Evolutionary conservation across 2,888 invertebrate genomes (phyloP).

Genomic region (Pemphredon lugubris): DNA sequence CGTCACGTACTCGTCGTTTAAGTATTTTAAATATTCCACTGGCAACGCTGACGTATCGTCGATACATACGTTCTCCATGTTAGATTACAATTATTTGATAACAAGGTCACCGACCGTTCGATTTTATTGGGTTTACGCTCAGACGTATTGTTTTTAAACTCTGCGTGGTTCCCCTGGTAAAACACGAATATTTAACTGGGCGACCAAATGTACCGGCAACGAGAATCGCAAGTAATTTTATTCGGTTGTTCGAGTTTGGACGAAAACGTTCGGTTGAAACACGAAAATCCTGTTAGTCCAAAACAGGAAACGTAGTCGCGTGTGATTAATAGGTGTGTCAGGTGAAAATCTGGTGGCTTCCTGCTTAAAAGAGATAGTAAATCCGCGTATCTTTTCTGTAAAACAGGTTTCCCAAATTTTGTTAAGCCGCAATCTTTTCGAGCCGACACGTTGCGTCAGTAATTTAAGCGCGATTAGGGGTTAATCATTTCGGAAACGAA

Average conservation of each 20-base stretch:
- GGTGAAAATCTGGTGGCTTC: slow-evolving; percentile 1
- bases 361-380: background rate
- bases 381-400: background rate
- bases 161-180: too few species aligned
- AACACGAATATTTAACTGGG: too few species aligned
- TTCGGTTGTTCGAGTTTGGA: slow-evolving; percentile 27
- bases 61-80: too few species aligned
- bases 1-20: background rate
- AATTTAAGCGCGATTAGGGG: too few species aligned
- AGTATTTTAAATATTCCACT: background rate
- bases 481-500: slow-evolving; percentile 27
- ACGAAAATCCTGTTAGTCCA: background rate
- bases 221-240: slow-evolving; percentile 16
- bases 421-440: background rate
- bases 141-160: too few species aligned
- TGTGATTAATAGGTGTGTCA: slow-evolving; percentile 12
- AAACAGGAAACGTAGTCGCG: background rate
- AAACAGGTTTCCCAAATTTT: slow-evolving; percentile 1
- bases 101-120: too few species aligned
- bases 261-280: slow-evolving; percentile 9
- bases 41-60: too few species aligned
- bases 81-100: too few species aligned
- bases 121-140: too few species aligned
- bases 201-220: slow-evolving; percentile 40
- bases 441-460: too few species aligned